Base-by-base conservation (phyloP, 1,140 invertebrate species). In the Drosophila bocki region DNA sequence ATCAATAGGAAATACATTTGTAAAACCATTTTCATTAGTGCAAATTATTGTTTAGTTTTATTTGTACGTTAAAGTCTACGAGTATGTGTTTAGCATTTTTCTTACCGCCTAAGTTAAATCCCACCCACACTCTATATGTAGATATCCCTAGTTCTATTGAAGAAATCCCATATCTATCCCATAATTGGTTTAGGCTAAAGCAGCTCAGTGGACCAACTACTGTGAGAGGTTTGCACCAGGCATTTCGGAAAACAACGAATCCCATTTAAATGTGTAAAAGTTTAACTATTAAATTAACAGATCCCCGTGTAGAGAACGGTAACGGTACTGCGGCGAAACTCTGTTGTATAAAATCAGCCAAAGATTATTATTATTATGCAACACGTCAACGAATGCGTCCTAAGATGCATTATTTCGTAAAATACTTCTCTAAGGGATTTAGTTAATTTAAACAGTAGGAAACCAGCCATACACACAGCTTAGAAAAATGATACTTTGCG, bases 11-110 rank as follows among this genome's bases (percentile, higher is more conserved):
- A 82, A 72, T 50, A 78, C 65, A 72, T 51, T 50, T 60, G 44
- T 60, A 60, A 17, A 79, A 37, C 35, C 65, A 77, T 77, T 82
- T 82, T 69, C 58, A 77, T 87, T 86, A 87, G 83, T 86, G 82
- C 83, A 86, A 86, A 86, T 86, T 76, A 61, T 54, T 70, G 62
- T 78, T 59, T 85, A 75, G 71, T 51, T 48, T 75, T 54, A 59
- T 60, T 37, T 72, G 33, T 72, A 84, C 17, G 22, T 22, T 33
- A 80, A 67, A 75, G 37, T 78, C 22, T 59, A 64, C 53, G 56
- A 59, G 68, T 82, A 82, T 75, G 50, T 78, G 50, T 70, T 58
- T 71, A 61, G 79, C 64, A 42, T 50, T 60, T 60, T 76, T 50
- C 51, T 12, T 76, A 56, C 51, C 11, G 29, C 60, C 39, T 76